Base-by-base conservation (phyloP, 1,140 invertebrate genomes). In the Rhagoletis pomonella region DNA sequence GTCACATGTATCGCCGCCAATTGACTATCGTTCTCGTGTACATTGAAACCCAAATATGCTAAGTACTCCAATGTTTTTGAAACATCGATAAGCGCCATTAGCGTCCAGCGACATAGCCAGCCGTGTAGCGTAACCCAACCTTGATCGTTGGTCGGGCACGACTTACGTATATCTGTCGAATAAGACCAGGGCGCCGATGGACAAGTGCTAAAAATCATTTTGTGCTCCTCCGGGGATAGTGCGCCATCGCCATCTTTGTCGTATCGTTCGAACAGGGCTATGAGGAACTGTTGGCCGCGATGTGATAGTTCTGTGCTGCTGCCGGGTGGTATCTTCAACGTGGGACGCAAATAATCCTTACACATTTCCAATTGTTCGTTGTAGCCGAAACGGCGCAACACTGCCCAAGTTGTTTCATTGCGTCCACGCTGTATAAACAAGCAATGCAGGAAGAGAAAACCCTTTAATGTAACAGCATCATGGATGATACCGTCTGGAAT, bases 341-440 rank as follows among this genome's bases (percentile, higher is more conserved):
- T 95, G 88, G 98, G 97, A 94, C 96, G 95, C 88, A 99, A 95
- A 94, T 98, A 99, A 90, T 98, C 98, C 92, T 97, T 97, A 64
- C 96, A 96, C 93, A 99, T 96, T 92, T 97, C 95, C 88, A 99
- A 94, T 91, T 96, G 96, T 93, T 99, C 98, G 93, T 99, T 98
- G 93, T 99, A 99, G 84, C 99, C 99, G 95, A 99, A 99, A 93
- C 98, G 98, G 87, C 99, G 94, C 62, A 99, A 93, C n/a, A 99
- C 99, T 58, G 98, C 98, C 99, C 99, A 99, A n/a, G 98, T 99
- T 2, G 99, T 99, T 94, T 99, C 99, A 94, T 99, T 99, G 88
- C 98, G 95, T 14, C 99, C 99, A 90, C 98, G 95, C 94, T 99
- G 98, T 94, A 99, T 99, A 93, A 99, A 99, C 88, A 99, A 94